A percentile compares a stretch with the other conserved stretches of the same genome.
phyloP scores from a whole-genome alignment of 2,113 vertebrate genomes.

The Salvator merianae region DNA sequence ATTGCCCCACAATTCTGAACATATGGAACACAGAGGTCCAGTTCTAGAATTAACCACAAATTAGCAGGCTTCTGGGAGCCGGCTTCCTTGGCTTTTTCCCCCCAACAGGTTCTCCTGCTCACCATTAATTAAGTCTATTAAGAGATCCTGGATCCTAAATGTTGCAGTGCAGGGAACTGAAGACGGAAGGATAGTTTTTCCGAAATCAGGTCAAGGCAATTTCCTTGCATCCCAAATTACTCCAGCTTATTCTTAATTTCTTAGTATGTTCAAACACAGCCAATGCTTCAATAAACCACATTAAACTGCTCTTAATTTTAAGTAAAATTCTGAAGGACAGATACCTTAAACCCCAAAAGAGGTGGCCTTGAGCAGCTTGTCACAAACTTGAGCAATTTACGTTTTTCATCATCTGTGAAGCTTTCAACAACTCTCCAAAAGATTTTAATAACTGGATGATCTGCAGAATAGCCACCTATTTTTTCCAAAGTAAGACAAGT shows the following conservation, averaged over 20 bases:
- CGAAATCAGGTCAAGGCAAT: background rate
- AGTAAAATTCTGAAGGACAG: background rate
- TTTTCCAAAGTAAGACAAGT: background rate
- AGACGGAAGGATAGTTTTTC: too few species aligned
- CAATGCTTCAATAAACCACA: background rate
- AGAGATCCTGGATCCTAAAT: too few species aligned
- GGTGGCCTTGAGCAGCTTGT: conserved; percentile 97
- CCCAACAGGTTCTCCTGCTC: too few species aligned
- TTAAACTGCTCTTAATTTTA: background rate
- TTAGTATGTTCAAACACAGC: background rate
- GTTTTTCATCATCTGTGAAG: conserved; percentile 97
- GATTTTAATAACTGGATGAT: conserved; percentile 92
- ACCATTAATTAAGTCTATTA: too few species aligned
- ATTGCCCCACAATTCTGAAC: too few species aligned
- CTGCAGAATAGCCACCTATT: conserved; percentile 94
- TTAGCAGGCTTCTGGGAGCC: too few species aligned
- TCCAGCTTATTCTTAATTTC: background rate
- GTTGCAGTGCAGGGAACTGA: too few species aligned
- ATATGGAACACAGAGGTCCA: too few species aligned
- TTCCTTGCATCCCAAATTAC: background rate
- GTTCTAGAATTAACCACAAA: too few species aligned
- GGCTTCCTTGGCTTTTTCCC: too few species aligned
- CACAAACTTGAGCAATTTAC: conserved; percentile 94
- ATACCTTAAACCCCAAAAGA: conserved; percentile 96
- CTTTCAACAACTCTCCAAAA: conserved; percentile 98